These are phyloP conservation scores for Argyrosomus regius DNA, from an alignment of 2,797 vertebrate species.

Conservation along the genomic window DNA sequence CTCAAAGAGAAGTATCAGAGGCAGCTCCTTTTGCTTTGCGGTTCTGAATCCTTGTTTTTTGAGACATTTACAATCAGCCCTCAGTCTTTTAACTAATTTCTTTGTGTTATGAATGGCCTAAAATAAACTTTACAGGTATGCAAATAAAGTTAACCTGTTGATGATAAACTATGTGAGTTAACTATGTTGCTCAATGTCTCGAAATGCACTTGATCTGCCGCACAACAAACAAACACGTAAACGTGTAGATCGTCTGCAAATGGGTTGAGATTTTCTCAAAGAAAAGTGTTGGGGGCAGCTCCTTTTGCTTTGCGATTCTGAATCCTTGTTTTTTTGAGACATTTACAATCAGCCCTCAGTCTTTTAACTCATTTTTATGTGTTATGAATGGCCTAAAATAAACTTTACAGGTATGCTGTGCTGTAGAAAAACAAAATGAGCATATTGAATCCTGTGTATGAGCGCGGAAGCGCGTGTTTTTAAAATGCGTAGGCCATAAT, in stretches of 20 bases:
- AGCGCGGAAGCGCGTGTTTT: conserved; percentile 29
- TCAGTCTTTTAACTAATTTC: conserved; percentile 60
- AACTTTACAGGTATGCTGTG: conserved; percentile 58
- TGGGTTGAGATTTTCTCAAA: too few relatives aligned
- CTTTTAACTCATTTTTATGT: conserved; percentile 64
- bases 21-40: conserved; percentile 54
- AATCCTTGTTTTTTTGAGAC: conserved; percentile 42
- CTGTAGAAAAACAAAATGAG: conserved; percentile 71
- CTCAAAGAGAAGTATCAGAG: neutral
- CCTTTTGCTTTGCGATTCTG: conserved; percentile 38
- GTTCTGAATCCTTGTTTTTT: conserved; percentile 43
- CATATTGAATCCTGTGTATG: conserved; percentile 55
- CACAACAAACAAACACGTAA: neutral
- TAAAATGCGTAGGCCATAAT: conserved; percentile 51
- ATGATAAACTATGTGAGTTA: conserved; percentile 76
- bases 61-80: conserved; percentile 37
- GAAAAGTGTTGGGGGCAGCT: conserved; percentile 46
- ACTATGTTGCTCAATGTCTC: conserved; percentile 38
- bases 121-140: conserved; percentile 55
- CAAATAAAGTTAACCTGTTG: conserved; percentile 86
- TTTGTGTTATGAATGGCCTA: conserved; percentile 66
- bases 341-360: conserved; percentile 41
- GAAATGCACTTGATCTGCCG: neutral
- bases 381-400: conserved; percentile 61
- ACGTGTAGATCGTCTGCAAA: neutral